Percentiles rank a stretch among this genome's conserved stretches.
Evolutionary conservation across 2,888 invertebrate species (phyloP).

Genomic region (Anoncus sp.): DNA sequence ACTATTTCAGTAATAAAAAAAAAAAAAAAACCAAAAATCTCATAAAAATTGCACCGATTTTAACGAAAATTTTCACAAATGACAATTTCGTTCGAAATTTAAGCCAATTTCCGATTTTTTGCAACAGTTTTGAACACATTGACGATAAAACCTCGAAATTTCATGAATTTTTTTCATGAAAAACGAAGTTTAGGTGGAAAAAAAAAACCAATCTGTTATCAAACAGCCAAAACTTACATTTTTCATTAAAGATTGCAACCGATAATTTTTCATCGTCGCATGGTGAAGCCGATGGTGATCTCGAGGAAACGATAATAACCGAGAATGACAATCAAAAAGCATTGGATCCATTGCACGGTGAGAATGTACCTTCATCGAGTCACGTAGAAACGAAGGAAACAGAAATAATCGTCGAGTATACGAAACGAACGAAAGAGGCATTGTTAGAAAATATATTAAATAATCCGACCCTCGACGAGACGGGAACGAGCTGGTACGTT

Average conservation of each 20-base stretch:
- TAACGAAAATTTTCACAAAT: too few relatives aligned
- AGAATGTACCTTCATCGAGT: slow-evolving; percentile 75
- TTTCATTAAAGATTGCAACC: slow-evolving; percentile 67
- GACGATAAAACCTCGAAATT: too few relatives aligned
- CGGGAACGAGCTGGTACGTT: slow-evolving; percentile 79
- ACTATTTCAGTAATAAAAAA: too few relatives aligned
- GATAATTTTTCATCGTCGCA: slow-evolving; percentile 70
- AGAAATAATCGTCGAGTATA: slow-evolving; percentile 78
- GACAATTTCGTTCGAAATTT: too few relatives aligned
- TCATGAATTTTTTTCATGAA: too few relatives aligned
- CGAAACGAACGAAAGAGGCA: slow-evolving; percentile 75
- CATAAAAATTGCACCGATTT: too few relatives aligned
- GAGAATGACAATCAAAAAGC: slow-evolving; percentile 66
- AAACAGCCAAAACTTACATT: neutral
- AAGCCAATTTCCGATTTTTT: too few relatives aligned
- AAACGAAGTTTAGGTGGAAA: too few relatives aligned
- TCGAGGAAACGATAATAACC: slow-evolving; percentile 69
- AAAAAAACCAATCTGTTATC: neutral
- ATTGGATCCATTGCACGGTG: slow-evolving; percentile 44
- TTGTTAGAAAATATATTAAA: slow-evolving; percentile 76
- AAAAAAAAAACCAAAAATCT: too few relatives aligned
- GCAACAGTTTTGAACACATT: too few relatives aligned
- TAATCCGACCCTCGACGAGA: slow-evolving; percentile 79
- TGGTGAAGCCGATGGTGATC: slow-evolving; percentile 68
- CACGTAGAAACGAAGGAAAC: slow-evolving; percentile 70